Evolutionary conservation across 1,140 invertebrate species (phyloP).

Genomic region (Metopolophium dirhodum): DNA sequence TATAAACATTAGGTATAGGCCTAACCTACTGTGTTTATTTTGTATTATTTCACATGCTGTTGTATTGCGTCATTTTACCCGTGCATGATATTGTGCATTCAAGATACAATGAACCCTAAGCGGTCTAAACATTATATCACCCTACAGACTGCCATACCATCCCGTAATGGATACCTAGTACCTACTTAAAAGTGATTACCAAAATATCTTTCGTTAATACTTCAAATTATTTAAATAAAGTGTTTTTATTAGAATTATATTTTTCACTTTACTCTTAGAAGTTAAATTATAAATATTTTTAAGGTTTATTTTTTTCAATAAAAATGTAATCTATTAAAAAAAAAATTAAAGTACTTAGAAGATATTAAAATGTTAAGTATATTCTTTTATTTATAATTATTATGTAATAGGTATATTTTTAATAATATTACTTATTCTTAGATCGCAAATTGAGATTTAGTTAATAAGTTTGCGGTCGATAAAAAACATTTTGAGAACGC

Average conservation of each 20-base stretch:
- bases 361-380: background rate
- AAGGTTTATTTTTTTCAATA: background rate
- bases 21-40: background rate
- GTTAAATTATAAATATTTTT: background rate
- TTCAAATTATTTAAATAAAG: background rate
- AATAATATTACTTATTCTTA: background rate
- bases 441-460: background rate
- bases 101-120: constrained; percentile 15
- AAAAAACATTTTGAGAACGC: background rate
- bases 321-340: background rate
- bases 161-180: background rate
- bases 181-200: background rate
- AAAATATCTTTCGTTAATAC: background rate
- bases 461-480: background rate
- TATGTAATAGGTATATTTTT: background rate
- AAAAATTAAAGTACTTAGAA: background rate
- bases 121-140: background rate
- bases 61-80: background rate
- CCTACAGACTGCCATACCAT: background rate
- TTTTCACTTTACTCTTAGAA: background rate
- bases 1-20: background rate
- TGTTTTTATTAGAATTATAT: background rate
- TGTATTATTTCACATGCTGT: background rate
- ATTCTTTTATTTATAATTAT: background rate
- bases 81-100: background rate